Percentiles rank a stretch among this genome's conserved stretches.
Evolutionary conservation across 2,888 invertebrate genomes (phyloP).

Genomic region (Machimus rusticus): DNA sequence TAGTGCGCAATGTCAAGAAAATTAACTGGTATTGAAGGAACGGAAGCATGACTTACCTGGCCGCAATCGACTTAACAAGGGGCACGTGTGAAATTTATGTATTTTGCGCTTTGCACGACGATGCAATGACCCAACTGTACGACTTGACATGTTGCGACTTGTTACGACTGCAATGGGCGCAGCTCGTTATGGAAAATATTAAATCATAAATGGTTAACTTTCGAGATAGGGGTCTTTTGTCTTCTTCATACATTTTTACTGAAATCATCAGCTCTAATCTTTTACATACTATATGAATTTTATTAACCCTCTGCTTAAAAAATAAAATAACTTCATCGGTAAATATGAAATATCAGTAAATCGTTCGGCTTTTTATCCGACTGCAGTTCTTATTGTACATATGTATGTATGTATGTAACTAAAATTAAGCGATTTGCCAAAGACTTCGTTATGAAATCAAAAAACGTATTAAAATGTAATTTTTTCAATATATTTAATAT

Average conservation of each 20-base stretch:
- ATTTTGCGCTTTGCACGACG: slow-evolving; percentile 1
- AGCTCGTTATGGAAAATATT: not conserved
- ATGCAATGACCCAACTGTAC: slow-evolving; percentile 28
- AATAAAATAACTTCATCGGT: too few relatives aligned
- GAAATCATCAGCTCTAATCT: too few relatives aligned
- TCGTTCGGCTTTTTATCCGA: too few relatives aligned
- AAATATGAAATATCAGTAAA: too few relatives aligned
- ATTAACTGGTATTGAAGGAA: slow-evolving; percentile 34
- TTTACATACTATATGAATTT: too few relatives aligned
- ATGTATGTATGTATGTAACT: too few relatives aligned
- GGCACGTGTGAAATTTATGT: slow-evolving; percentile 43
- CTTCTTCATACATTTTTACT: not conserved
- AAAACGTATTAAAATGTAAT: too few relatives aligned
- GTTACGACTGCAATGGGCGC: not conserved
- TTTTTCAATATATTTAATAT: too few relatives aligned
- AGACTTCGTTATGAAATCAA: too few relatives aligned
- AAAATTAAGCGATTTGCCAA: too few relatives aligned
- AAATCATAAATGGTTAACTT: not conserved
- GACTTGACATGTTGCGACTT: slow-evolving; percentile 18
- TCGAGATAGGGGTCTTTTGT: not conserved
- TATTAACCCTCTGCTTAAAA: not conserved
- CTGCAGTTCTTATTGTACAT: too few relatives aligned
- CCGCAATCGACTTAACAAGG: slow-evolving; percentile 43
- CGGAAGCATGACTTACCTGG: slow-evolving; percentile 44
- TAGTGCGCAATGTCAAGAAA: slow-evolving; percentile 37